Conservation (phyloP, 2,797 vertebrate species). For the Eospalax fontanierii region DNA sequence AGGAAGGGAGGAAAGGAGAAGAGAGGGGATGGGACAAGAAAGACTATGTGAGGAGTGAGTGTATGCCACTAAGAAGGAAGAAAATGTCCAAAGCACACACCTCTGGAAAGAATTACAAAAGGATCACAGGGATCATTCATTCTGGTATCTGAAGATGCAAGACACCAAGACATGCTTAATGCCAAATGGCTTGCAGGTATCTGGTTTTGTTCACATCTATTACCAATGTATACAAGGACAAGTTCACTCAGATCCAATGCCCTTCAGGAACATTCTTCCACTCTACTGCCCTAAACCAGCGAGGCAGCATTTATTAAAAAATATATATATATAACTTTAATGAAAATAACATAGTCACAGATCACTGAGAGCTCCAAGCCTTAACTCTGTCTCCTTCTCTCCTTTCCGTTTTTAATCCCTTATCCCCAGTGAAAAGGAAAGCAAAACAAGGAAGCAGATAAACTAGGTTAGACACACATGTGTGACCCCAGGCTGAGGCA, state of each 20-base stretch:
- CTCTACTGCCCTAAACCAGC: not conserved
- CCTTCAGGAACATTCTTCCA: not conserved
- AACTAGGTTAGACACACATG: not conserved
- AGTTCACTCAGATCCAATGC: not conserved
- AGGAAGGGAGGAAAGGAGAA: not conserved
- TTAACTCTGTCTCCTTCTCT: not conserved
- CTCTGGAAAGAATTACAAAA: not conserved
- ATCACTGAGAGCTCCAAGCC: not conserved
- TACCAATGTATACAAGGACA: not conserved
- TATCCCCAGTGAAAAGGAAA: slow-evolving; percentile 12
- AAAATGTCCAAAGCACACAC: no score
- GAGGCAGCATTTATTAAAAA: not conserved
- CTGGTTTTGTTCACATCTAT: not conserved
- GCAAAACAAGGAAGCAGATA: not conserved
- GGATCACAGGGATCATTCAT: not conserved
- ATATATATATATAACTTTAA: not conserved
- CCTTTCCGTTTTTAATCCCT: slow-evolving; percentile 17
- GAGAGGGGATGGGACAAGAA: not conserved
- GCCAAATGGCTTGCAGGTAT: not conserved
- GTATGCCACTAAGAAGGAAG: no score
- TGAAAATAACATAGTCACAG: not conserved
- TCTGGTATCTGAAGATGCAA: not conserved
- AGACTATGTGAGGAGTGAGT: not conserved
- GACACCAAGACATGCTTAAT: not conserved
- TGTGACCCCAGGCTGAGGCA: not conserved